Base-by-base conservation (phyloP, 2,113 vertebrate genomes). In the Pollimyrus isidori region DNA sequence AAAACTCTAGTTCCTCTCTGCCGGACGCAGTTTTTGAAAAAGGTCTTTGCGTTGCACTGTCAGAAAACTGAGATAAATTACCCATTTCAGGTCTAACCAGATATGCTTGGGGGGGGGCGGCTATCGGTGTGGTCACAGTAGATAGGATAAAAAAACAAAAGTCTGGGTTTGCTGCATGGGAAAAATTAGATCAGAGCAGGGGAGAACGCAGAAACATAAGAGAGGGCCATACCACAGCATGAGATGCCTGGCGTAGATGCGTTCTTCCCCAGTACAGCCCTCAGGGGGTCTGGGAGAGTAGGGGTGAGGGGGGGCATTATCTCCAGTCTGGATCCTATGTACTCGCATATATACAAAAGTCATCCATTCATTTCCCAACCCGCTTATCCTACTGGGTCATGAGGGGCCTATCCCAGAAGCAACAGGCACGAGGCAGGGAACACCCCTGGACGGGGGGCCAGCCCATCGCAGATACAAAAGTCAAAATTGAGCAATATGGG, bases 191-290 rank as follows among this genome's bases (percentile, higher is more conserved):
- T 62, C 50, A 58, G 80, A 23, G 69, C 52, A 46, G 30, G 73
- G 80, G 35, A 58, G 50, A n/a, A 86, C 3, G 17, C 89, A 45
- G 35, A 35, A 89, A 49, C n/a, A 48, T 89, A 86, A 89, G 49
- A 62, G 52, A 73, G 11, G 45, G 6, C 7, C 7, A 15, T 6
- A 39, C 1, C 62, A n/a, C 49, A 76, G 10, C 35, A 35, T 35
- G 35, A 35, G 35, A 35, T 35, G 35, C 35, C 35, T 35, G 35
- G 35, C 35, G 35, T 35, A 35, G 17, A 19, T 35, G 49, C 30
- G 0, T 17, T 19, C 45, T 17, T 48, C 10, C 83, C 46, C 83
- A 21, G 9, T 42, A 4, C 35, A 85, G 23, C 48, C 46, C 19
- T 26, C n/a, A n/a, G 23, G 23, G 48, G 13, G 13, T 52, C 85